Conservation (phyloP, 2,113 vertebrate genomes). For the Fregetta grallaria region DNA sequence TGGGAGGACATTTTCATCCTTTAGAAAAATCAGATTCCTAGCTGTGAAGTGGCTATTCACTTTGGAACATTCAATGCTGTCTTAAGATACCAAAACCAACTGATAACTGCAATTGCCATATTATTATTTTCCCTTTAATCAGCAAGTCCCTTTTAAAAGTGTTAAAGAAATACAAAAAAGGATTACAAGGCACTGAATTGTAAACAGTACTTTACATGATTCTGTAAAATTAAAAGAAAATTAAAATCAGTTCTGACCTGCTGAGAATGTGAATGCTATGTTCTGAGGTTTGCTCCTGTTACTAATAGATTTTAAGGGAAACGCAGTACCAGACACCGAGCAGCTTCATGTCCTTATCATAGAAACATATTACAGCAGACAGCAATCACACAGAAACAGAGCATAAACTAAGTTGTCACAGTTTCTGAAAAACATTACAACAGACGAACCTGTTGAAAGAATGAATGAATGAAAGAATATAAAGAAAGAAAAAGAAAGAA, state of each 20-base stretch:
- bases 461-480: no score
- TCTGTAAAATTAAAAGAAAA: not conserved
- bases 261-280: not conserved
- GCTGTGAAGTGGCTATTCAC: not conserved
- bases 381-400: not conserved
- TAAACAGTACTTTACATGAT: not conserved
- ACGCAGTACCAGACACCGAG: not conserved
- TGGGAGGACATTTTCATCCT: not conserved
- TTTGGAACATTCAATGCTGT: not conserved
- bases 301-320: not conserved
- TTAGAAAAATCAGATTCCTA: not conserved
- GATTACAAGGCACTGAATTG: not conserved
- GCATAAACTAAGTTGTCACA: not conserved
- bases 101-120: not conserved
- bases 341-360: not conserved
- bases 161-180: not conserved
- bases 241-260: not conserved
- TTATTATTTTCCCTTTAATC: not conserved
- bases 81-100: not conserved
- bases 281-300: not conserved
- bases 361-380: not conserved
- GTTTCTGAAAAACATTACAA: not conserved
- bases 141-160: not conserved
- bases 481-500: no score
- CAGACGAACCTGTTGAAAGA: not conserved